These are phyloP conservation scores for Anagrus nilaparvatae DNA, from an alignment of 1,140 invertebrate species.

Conservation along the genomic window DNA sequence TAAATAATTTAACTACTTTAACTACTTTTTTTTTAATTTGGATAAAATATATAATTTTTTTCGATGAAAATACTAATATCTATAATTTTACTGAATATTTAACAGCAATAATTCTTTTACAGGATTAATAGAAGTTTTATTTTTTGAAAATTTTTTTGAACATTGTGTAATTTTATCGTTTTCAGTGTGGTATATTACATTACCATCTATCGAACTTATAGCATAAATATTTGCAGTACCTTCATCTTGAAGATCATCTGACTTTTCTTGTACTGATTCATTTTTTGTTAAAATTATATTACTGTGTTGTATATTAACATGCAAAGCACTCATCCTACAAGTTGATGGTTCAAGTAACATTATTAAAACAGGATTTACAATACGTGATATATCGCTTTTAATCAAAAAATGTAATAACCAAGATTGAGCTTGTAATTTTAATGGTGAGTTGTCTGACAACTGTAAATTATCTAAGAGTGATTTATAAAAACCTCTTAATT, in stretches of 20 bases:
- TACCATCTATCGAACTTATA: conserved; percentile 77
- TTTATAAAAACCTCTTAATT: conserved; percentile 42
- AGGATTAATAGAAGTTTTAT: too few relatives aligned
- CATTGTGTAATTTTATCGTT: too few relatives aligned
- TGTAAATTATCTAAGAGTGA: conserved; percentile 71
- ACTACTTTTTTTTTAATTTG: too few relatives aligned
- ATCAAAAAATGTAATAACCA: conserved; percentile 66
- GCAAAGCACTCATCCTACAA: conserved; percentile 73
- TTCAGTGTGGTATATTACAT: conserved; percentile 74
- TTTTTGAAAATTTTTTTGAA: too few relatives aligned
- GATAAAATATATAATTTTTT: too few relatives aligned
- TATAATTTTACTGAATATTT: too few relatives aligned
- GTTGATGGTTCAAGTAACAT: conserved; percentile 75
- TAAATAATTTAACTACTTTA: too few relatives aligned
- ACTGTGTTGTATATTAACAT: conserved; percentile 67
- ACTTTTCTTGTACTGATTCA: conserved; percentile 32
- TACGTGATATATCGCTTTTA: conserved; percentile 63
- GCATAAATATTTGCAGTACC: conserved; percentile 64
- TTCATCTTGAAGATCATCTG: conserved; percentile 31
- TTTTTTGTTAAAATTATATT: conserved; percentile 43
- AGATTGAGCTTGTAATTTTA: conserved; percentile 60
- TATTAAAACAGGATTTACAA: conserved; percentile 69
- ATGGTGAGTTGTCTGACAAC: conserved; percentile 52
- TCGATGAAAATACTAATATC: too few relatives aligned
- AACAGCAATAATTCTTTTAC: too few relatives aligned